Base-by-base conservation (phyloP, 2,888 invertebrate species). In the Macrophya alboannulata region DNA sequence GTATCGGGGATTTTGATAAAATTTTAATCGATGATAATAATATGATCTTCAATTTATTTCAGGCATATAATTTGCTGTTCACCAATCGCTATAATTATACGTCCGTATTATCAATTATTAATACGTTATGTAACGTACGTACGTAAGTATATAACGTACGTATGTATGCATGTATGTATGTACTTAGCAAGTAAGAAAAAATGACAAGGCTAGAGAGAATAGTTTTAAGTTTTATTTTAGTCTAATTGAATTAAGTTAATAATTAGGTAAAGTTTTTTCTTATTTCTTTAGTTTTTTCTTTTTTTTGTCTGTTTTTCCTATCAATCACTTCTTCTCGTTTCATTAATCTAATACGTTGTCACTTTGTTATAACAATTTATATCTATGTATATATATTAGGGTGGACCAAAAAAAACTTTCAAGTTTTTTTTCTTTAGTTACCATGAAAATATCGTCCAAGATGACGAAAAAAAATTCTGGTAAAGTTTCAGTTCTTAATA, bases 151-250 rank as follows among this genome's bases (percentile, higher is more conserved):
- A 12, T 55, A 25, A 68, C 2, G 31, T 68, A 68, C 31, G 25
- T 37, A 17, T 72, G 21, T 72, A 72, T 43, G 21, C 21, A 77
- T 51, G 31, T 77, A 77, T 55, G 25, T 72, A 72, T 43, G 37
- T 68, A 71, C 74, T 74, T 74, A 77, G 51, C n/a, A 77, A 71
- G 83, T 68, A 83, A 71, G 68, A 68, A 83, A 83, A 81, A 83
- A 83, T 71, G 83, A 83, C 71, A 83, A 83, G 83, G 83, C 83
- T 83, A 83, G 68, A 68, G 83, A 83, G 83, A 83, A 83, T 83
- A 81, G 62, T 81, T 81, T 62, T 31, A 2, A 81, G 62, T 62
- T 51, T 55, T 62, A 81, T 59, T 62, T 81, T 21, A 62, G n/a
- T 43, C 62, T 81, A 81, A 62, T 25, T n/a, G n/a, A n/a, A n/a